Evolutionary conservation across 2,797 vertebrate species (phyloP).

Genomic region (Dromococcyx pavoninus): DNA sequence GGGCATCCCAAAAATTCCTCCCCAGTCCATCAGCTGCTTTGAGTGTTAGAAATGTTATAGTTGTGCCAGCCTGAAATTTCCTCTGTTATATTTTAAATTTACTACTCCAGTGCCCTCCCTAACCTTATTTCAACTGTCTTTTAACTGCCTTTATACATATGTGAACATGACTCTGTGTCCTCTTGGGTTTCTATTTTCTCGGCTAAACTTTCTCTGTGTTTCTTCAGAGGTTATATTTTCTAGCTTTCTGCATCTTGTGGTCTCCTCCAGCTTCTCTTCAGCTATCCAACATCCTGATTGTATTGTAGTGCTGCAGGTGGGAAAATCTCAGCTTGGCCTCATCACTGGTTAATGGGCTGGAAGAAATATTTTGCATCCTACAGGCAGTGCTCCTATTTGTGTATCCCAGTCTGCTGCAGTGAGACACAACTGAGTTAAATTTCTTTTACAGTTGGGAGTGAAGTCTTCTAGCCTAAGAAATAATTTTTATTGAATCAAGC

Average conservation of each 20-base stretch:
- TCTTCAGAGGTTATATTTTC: not conserved
- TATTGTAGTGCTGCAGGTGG: not conserved
- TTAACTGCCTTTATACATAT: not conserved
- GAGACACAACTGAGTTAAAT: not conserved
- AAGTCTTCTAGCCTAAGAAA: not conserved
- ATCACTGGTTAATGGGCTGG: too few relatives aligned
- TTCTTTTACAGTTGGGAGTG: not conserved
- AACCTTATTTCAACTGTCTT: not conserved
- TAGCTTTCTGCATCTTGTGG: not conserved
- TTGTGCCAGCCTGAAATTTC: not conserved
- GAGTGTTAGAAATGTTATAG: not conserved
- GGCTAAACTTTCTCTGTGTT: not conserved
- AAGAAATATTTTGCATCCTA: not conserved
- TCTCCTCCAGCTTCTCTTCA: not conserved
- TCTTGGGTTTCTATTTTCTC: not conserved
- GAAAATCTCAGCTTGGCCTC: not conserved
- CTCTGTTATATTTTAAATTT: not conserved
- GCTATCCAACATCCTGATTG: not conserved
- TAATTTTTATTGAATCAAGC: not conserved
- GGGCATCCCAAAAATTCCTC: not conserved
- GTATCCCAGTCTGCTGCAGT: not conserved
- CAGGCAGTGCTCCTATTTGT: not conserved
- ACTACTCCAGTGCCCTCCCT: not conserved
- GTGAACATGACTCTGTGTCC: not conserved
- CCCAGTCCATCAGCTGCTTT: not conserved